Conservation (phyloP, 2,888 invertebrate genomes). For the Aelia acuminata region DNA sequence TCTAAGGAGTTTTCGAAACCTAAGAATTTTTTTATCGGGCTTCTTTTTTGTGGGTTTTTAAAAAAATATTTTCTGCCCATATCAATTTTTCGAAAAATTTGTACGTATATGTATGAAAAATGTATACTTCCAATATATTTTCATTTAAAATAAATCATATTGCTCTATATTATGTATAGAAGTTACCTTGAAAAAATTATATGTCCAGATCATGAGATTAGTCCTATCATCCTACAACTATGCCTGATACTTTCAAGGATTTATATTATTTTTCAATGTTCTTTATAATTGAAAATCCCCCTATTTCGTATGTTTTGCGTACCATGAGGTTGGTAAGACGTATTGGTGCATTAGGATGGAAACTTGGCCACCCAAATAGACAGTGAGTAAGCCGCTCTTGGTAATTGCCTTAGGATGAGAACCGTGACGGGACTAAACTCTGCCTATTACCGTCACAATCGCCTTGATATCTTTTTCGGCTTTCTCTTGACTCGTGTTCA, state of each 20-base stretch:
- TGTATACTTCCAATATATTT: too few species aligned
- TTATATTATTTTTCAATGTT: neutral
- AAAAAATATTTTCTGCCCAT: too few species aligned
- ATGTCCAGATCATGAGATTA: neutral
- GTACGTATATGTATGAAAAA: too few species aligned
- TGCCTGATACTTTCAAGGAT: neutral
- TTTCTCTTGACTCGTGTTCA: conserved; percentile 20
- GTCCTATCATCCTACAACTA: neutral
- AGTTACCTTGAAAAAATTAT: neutral
- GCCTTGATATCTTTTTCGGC: conserved; percentile 28
- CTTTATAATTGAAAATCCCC: too few species aligned
- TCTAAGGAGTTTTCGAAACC: too few species aligned
- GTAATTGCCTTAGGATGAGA: conserved; percentile 35
- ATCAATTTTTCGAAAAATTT: too few species aligned
- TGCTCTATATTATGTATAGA: too few species aligned
- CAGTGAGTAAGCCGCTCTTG: conserved; percentile 20
- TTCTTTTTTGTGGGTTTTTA: too few species aligned
- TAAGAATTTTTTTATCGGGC: too few species aligned
- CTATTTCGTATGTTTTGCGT: neutral
- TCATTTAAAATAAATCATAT: too few species aligned
- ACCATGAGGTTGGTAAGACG: neutral
- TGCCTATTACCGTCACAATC: conserved; percentile 18
- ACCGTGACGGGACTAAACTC: conserved; percentile 42
- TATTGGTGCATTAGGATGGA: neutral
- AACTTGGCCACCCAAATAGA: conserved; percentile 39